These are phyloP conservation scores for Drosophila prosaltans DNA, from an alignment of 1,140 invertebrate genomes.

Conservation along the genomic window DNA sequence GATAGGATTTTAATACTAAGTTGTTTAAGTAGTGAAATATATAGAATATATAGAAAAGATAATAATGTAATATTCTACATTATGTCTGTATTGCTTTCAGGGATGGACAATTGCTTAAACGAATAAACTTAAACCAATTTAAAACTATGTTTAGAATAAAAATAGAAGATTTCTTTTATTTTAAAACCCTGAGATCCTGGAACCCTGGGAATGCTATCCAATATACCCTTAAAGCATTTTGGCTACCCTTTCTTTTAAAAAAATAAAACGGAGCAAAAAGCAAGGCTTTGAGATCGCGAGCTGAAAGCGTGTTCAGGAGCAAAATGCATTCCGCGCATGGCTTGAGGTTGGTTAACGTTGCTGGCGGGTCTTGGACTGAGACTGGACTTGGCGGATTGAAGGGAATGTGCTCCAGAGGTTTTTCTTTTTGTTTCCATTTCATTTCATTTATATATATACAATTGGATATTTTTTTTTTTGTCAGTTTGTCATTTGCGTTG, in stretches of 20 bases:
- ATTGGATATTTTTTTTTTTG: background rate
- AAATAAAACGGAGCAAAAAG: background rate
- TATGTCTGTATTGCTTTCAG: no score
- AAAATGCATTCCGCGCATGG: constrained; percentile 61
- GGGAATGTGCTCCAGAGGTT: constrained; percentile 29
- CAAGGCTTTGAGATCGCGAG: constrained; percentile 43
- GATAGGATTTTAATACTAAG: no score
- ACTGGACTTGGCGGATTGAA: background rate
- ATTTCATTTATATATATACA: background rate
- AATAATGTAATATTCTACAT: no score
- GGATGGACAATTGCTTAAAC: no score
- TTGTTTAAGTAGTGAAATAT: no score
- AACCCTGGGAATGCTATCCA: background rate
- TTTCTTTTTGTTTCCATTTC: constrained; percentile 28
- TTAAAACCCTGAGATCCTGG: background rate
- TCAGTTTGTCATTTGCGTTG: constrained; percentile 76
- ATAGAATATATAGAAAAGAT: no score
- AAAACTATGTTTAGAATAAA: no score
- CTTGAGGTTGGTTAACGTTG: constrained; percentile 41
- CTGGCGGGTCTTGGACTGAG: background rate
- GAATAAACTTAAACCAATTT: no score
- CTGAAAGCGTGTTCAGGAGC: constrained; percentile 69
- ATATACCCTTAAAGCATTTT: constrained; percentile 23
- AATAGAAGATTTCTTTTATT: no score
- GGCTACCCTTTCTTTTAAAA: background rate